Evolutionary conservation across 2,888 invertebrate species (phyloP).

Genomic region (Stramonita haemastoma): DNA sequence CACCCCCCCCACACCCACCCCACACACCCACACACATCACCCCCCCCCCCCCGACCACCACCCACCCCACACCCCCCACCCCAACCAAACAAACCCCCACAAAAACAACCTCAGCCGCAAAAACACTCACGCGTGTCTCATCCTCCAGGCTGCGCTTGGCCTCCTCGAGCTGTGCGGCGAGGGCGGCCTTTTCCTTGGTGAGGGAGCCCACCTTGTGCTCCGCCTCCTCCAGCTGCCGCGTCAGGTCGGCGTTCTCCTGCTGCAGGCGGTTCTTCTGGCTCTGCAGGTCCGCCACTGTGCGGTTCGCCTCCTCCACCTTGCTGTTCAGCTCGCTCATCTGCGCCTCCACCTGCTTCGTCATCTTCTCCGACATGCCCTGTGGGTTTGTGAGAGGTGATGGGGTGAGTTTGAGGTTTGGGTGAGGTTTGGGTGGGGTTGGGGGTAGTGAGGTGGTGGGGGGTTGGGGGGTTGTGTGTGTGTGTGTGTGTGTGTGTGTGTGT

Average conservation of each 20-base stretch:
- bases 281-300: slow-evolving; percentile 94
- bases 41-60: not conserved
- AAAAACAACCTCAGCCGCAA: no score
- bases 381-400: not conserved
- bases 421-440: not conserved
- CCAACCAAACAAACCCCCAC: not conserved
- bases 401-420: no score
- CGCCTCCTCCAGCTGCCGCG: slow-evolving; percentile 98
- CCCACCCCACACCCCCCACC: not conserved
- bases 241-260: slow-evolving; percentile 97
- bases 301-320: slow-evolving; percentile 97
- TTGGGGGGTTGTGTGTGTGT: no score
- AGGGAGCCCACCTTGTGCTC: slow-evolving; percentile 97
- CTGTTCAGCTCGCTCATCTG: slow-evolving; percentile 95
- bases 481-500: no score
- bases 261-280: slow-evolving; percentile 93
- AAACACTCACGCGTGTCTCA: slow-evolving; percentile 82
- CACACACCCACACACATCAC: no score
- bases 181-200: slow-evolving; percentile 92
- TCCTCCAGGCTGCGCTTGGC: slow-evolving; percentile 98
- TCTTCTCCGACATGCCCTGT: slow-evolving; percentile 98
- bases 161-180: slow-evolving; percentile 97
- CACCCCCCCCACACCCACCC: no score
- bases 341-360: slow-evolving; percentile 97
- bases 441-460: not conserved